A percentile compares a stretch with the other conserved stretches of the same genome.
Conservation (phyloP, 1,140 invertebrate species). For the Micrasema longulum region DNA sequence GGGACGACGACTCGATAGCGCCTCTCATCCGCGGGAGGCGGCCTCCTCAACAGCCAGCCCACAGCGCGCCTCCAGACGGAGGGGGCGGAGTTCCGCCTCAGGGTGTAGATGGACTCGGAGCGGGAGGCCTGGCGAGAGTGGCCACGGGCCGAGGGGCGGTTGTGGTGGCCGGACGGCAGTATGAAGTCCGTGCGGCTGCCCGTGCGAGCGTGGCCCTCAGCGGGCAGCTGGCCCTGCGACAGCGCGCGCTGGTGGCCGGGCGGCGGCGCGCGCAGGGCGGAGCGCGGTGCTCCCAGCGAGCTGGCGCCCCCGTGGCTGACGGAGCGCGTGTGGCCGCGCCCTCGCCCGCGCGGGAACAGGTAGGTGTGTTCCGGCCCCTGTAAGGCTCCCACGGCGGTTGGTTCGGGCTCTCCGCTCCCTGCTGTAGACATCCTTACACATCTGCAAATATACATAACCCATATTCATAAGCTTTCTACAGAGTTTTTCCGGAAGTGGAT, state of each 20-base stretch:
- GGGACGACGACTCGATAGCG: conserved; percentile 80
- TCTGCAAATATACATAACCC: conserved; percentile 56
- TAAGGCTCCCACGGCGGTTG: conserved; percentile 62
- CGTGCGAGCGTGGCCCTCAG: conserved; percentile 78
- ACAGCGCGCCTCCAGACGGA: conserved; percentile 76
- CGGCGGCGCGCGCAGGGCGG: conserved; percentile 75
- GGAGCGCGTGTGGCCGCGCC: conserved; percentile 77
- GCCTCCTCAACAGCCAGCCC: conserved; percentile 71
- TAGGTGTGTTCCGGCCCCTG: conserved; percentile 71
- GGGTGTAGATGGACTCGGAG: conserved; percentile 90
- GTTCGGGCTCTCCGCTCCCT: conserved; percentile 68
- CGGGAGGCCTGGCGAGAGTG: conserved; percentile 76
- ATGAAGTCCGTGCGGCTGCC: conserved; percentile 90
- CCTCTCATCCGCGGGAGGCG: conserved; percentile 74
- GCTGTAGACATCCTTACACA: conserved; percentile 70
- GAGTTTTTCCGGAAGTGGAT: too few relatives aligned
- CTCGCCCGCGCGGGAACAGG: conserved; percentile 65
- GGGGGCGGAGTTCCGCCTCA: conserved; percentile 77
- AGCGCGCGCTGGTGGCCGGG: conserved; percentile 86
- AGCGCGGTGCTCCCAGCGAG: conserved; percentile 67
- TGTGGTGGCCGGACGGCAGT: conserved; percentile 81
- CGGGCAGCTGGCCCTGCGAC: conserved; percentile 83
- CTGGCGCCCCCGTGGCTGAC: conserved; percentile 81
- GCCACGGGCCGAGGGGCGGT: conserved; percentile 68
- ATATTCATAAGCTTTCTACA: too few relatives aligned